Evolutionary conservation across 2,888 invertebrate species (phyloP), one percentile per base, ranked within the genome.

Genomic region (Brachyopa scutellaris): DNA sequence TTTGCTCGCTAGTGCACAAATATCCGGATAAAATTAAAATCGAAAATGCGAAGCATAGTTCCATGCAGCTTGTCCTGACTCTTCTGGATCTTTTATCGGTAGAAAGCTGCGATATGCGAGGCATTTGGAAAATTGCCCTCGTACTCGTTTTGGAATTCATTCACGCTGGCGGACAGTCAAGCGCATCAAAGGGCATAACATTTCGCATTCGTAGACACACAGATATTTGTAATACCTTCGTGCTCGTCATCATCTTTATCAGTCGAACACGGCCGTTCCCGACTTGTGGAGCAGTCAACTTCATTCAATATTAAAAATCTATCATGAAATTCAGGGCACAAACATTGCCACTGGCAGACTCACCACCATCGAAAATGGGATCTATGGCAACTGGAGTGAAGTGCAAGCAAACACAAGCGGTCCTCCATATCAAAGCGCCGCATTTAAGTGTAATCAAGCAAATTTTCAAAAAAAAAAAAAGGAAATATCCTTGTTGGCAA

Each of bases 371-470:
- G 23, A 13, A 9, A 33, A 2, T 17, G 40, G 19, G 11, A 13
- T 9, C 15, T 17, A 66, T 66, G 19, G 40, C 38, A 42, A n/a
- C 17, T 29, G 6, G 11, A 64, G 21, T 21, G 42, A 47, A 29
- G 53, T 23, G 47, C 29, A 21, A 17, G 8, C 15, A 29, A 36
- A n/a, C 15, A 49, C 33, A 45, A 17, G 7, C 19, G 2, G 17
- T 40, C 15, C 23, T 47, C 40, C 64, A 13, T 15, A 21, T 36
- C 31, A 57, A 31, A 17, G 21, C 47, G 31, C 82, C 69, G 64
- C 29, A 82, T 82, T 85, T 69, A 82, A 82, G 78, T 73, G 84
- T 76, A 84, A 85, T 85, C 84, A 85, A 82, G 70, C 73, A 82
- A 59, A 70, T 82, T 73, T 13, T 55, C n/a, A n/a, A n/a, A n/a